Evolutionary conservation across 2,113 vertebrate species (phyloP).

Genomic region (Pterocles burchelli): DNA sequence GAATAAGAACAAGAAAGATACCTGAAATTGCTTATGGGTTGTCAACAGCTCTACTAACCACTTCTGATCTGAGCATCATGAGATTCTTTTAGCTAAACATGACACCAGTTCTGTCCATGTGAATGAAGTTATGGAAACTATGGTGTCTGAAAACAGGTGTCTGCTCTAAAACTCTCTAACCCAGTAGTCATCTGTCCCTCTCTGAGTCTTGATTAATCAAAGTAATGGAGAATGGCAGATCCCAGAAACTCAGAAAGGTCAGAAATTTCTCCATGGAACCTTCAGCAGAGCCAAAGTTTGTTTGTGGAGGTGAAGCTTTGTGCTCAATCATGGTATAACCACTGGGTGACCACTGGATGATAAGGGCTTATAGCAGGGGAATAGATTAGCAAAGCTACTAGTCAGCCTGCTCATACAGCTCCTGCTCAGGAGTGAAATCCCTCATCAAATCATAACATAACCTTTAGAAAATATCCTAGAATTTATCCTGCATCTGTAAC

Average conservation of each 20-base stretch:
- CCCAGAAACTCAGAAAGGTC: not conserved
- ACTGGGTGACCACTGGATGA: not conserved
- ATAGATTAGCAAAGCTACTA: not conserved
- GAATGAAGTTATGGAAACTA: not conserved
- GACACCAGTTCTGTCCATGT: not conserved
- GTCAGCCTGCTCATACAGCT: not conserved
- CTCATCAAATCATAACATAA: not conserved
- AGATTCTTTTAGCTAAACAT: not conserved
- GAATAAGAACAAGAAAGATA: not conserved
- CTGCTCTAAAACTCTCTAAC: not conserved
- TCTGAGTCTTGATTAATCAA: not conserved
- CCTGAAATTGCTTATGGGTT: not conserved
- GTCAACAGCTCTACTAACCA: not conserved
- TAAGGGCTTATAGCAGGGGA: rapidly evolving
- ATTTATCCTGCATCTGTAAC: not conserved
- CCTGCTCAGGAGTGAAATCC: not conserved
- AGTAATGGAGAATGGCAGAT: not conserved
- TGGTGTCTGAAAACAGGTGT: not conserved
- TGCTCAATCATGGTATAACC: not conserved
- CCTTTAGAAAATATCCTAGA: constrained; percentile 39
- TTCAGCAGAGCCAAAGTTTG: not conserved
- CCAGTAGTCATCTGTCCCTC: not conserved
- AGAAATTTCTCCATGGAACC: not conserved
- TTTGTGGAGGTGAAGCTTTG: not conserved
- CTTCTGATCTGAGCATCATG: not conserved